Evolutionary conservation across 2,797 vertebrate species (phyloP), one percentile per base, ranked within the genome.

Genomic region (Pogoniulus pusillus): DNA sequence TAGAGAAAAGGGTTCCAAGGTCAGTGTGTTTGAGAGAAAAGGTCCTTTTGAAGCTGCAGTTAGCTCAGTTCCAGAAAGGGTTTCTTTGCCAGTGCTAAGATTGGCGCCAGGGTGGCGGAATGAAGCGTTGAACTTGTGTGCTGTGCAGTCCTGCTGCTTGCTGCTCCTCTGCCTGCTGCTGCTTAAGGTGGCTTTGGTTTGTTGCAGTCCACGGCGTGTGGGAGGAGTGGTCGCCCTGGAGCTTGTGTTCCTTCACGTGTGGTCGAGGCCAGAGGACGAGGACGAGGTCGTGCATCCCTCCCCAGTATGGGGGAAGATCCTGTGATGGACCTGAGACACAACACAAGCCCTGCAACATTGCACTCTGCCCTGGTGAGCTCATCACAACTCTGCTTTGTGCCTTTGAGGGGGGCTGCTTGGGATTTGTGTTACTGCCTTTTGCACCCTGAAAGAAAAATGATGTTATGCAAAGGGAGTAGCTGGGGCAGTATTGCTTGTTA

Each of bases 161-260:
- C 82, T 63, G 26, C 14, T 65, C 74, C 5, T 79, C 59, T 96
- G 60, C 91, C 75, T 96, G 90, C 94, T 96, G 96, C 94, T 97
- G 96, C 80, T 96, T 97, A 97, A 97, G 97, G 95, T 96, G 85
- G 96, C 51, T 98, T 93, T 98, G 95, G 94, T 98, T 96, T 98
- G 57, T 98, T 98, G 95, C 99, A 99, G 99, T 99, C 97, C 99
- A 99, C 94, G 99, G 99, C 97, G 98, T 99, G 91, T 99, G 99
- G 99, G 99, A 99, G 96, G 99, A 99, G 95, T 99, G 99, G 99
- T 99, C 99, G 96, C 99, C 99, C 17, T 99, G 99, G 99, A 99
- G 99, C 97, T 98, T 99, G 96, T 99, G 99, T 97, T 99, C 99
- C 76, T 99, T 99, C 97, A 99, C 99, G 73, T 99, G 99, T 97